These are phyloP conservation scores for Cheilosia variabilis DNA, from an alignment of 2,888 invertebrate species.

Conservation along the genomic window DNA sequence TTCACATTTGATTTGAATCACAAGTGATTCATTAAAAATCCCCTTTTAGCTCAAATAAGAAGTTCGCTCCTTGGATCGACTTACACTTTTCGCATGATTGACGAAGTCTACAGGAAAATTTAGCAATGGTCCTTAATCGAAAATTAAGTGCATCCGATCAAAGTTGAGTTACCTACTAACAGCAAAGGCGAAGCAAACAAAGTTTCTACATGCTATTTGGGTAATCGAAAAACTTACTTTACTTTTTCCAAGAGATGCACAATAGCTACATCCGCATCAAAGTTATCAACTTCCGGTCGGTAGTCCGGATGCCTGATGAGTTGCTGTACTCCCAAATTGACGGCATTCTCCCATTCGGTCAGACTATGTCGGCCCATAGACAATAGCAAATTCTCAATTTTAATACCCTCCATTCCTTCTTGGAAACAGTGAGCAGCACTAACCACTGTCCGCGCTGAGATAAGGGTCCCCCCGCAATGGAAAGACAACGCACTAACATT, in stretches of 20 bases:
- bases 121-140: too few species aligned
- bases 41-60: too few species aligned
- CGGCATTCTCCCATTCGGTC: slow-evolving; percentile 79
- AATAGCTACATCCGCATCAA: slow-evolving; percentile 83
- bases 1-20: too few species aligned
- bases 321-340: slow-evolving; percentile 54
- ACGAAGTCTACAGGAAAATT: too few species aligned
- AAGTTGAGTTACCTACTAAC: too few species aligned
- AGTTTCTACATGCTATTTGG: too few species aligned
- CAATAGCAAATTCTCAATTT: slow-evolving; percentile 73
- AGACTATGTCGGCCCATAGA: slow-evolving; percentile 81
- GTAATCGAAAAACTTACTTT: slow-evolving; percentile 75
- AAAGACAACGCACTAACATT: slow-evolving; percentile 80
- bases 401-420: slow-evolving; percentile 18
- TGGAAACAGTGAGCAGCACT: slow-evolving; percentile 83
- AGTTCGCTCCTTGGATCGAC: too few species aligned
- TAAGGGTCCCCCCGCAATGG: slow-evolving; percentile 80
- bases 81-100: too few species aligned
- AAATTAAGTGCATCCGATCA: too few species aligned
- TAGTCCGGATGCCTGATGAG: slow-evolving; percentile 82
- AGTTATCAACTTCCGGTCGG: slow-evolving; percentile 73
- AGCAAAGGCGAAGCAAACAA: too few species aligned
- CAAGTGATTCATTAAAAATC: too few species aligned
- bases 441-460: slow-evolving; percentile 79
- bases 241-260: slow-evolving; percentile 81